Evolutionary conservation across 2,888 invertebrate species (phyloP).

Genomic region (Sipha maydis): DNA sequence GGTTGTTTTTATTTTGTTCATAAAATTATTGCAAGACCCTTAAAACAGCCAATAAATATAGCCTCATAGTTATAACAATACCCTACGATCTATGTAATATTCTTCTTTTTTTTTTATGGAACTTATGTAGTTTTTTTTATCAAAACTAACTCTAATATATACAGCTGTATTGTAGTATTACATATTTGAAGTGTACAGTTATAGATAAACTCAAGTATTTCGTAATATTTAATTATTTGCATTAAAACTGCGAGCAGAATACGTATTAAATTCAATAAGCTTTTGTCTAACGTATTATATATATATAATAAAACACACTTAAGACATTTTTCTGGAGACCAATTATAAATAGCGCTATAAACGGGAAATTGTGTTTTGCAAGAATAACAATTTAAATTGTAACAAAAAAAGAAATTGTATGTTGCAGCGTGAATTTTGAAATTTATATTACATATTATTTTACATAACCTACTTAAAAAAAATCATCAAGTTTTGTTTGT

Average conservation of each 20-base stretch:
- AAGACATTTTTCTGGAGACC: too few relatives aligned
- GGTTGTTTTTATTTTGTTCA: constrained; percentile 8
- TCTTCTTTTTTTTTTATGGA: too few relatives aligned
- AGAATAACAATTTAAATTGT: too few relatives aligned
- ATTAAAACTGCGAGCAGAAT: not conserved
- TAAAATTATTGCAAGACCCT: not conserved
- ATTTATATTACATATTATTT: too few relatives aligned
- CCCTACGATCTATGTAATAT: not conserved
- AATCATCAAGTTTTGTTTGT: too few relatives aligned
- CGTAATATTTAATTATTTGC: not conserved
- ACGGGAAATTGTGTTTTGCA: too few relatives aligned
- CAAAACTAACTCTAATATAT: not conserved
- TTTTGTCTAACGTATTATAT: not conserved
- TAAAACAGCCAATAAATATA: not conserved
- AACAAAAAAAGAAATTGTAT: too few relatives aligned
- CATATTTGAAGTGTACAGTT: not conserved
- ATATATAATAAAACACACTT: too few relatives aligned
- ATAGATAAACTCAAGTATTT: not conserved
- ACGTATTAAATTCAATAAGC: not conserved
- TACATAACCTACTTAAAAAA: too few relatives aligned
- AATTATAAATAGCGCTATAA: too few relatives aligned
- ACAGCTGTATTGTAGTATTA: not conserved
- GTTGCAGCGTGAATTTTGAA: too few relatives aligned
- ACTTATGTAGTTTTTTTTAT: not conserved
- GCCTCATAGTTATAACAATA: too few relatives aligned